Conservation (phyloP, 2,888 invertebrate species). For the Dryadula phaetusa region DNA sequence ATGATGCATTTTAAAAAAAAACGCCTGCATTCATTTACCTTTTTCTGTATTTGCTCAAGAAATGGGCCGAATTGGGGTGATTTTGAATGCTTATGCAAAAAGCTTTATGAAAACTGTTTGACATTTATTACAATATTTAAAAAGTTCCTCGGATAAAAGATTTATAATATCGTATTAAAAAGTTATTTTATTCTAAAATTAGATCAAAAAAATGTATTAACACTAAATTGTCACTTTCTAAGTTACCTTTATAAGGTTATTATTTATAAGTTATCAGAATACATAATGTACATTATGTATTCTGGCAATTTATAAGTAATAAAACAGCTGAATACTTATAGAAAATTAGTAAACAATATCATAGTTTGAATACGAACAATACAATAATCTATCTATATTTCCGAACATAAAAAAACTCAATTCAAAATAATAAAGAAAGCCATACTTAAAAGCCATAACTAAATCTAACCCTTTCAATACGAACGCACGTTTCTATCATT, state of each 20-base stretch:
- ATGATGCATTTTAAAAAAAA: neutral
- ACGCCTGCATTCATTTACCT: neutral
- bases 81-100: neutral
- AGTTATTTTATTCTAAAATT: neutral
- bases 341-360: neutral
- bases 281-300: neutral
- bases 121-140: neutral
- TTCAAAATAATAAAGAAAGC: slow-evolving; percentile 45
- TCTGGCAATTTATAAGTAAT: no score
- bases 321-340: no score
- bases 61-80: neutral
- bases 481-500: slow-evolving; percentile 51
- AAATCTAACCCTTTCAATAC: slow-evolving; percentile 57
- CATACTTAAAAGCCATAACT: slow-evolving; percentile 49
- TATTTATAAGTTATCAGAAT: neutral
- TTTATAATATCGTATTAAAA: neutral
- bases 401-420: slow-evolving; percentile 45
- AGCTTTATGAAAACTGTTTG: no score
- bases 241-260: no score
- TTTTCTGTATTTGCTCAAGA: slow-evolving; percentile 3
- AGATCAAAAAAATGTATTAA: neutral
- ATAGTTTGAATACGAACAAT: slow-evolving; percentile 26
- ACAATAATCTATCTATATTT: slow-evolving; percentile 34
- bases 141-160: neutral
- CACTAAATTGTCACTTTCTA: neutral